Conservation (phyloP, 2,888 invertebrate species). For the Girardia tigrina region DNA sequence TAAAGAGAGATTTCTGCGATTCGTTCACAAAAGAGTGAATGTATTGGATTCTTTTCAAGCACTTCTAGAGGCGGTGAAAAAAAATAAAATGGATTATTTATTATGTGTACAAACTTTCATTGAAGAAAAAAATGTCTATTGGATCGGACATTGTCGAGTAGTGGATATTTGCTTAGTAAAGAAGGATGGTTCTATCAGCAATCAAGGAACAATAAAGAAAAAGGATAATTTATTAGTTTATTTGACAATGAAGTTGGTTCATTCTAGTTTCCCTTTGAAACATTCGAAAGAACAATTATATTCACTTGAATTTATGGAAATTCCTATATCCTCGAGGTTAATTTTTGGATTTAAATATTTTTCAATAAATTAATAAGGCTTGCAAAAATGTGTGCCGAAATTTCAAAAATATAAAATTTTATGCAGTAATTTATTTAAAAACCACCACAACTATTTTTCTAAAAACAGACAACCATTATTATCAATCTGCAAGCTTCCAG, state of each 20-base stretch:
- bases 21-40: neutral
- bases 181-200: neutral
- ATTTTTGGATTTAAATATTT: too few relatives aligned
- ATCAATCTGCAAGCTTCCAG: too few relatives aligned
- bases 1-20: neutral
- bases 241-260: neutral
- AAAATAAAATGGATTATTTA: neutral
- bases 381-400: too few relatives aligned
- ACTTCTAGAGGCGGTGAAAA: neutral
- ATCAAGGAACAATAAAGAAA: neutral
- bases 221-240: neutral
- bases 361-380: too few relatives aligned
- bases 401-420: too few relatives aligned
- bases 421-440: too few relatives aligned
- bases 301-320: neutral
- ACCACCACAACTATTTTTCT: too few relatives aligned
- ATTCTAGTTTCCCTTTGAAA: slow-evolving; percentile 13
- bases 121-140: neutral
- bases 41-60: neutral
- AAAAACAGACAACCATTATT: too few relatives aligned
- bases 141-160: slow-evolving; percentile 1
- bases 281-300: neutral
- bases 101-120: neutral
- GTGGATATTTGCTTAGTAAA: slow-evolving; percentile 8
- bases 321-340: neutral